Percentiles rank a stretch among this genome's conserved stretches.
Evolutionary conservation across 2,113 vertebrate genomes (phyloP).

Genomic region (Suncus etruscus): DNA sequence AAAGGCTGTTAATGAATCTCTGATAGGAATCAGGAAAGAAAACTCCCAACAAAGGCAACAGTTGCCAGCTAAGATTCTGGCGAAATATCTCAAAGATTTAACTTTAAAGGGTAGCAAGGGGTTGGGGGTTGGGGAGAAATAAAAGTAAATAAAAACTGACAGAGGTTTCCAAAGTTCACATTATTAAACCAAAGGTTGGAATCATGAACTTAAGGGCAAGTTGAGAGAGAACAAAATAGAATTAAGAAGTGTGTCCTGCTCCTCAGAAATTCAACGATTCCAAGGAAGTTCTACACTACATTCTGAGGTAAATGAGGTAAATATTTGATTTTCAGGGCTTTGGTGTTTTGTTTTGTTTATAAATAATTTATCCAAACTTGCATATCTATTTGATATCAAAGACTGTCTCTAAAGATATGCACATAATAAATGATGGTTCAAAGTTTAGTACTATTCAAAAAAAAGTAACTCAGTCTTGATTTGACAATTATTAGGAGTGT

Average conservation of each 20-base stretch:
- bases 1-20: constrained; percentile 27
- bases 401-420: constrained; percentile 28
- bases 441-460: background rate
- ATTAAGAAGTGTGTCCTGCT: background rate
- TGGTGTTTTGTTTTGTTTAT: constrained; percentile 17
- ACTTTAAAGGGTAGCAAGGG: background rate
- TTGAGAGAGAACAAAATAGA: background rate
- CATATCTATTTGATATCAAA: constrained; percentile 19
- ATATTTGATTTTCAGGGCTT: background rate
- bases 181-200: background rate
- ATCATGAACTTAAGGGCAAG: background rate
- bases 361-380: constrained; percentile 22
- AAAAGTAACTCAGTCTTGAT: constrained; percentile 10
- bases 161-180: background rate
- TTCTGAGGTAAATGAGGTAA: background rate
- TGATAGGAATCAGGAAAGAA: background rate
- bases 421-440: background rate
- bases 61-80: constrained; percentile 28
- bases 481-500: background rate
- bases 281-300: background rate
- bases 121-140: background rate
- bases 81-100: background rate
- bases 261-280: background rate
- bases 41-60: background rate
- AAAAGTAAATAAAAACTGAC: too few species aligned